These are phyloP conservation scores for Synergus itoensis DNA, from an alignment of 2,888 invertebrate genomes.

Conservation along the genomic window DNA sequence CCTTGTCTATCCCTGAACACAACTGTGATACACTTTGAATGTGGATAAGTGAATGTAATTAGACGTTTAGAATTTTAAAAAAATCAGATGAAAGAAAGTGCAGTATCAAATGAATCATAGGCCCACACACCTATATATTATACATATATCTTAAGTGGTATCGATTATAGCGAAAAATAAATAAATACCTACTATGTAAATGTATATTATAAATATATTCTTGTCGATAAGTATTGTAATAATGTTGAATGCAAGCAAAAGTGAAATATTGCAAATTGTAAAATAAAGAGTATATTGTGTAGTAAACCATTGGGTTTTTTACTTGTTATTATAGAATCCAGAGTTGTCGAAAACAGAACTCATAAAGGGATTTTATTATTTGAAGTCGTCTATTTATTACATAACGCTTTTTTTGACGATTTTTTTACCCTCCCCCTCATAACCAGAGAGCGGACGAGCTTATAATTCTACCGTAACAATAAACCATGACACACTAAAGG, in stretches of 20 bases:
- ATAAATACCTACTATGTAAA: conserved; percentile 71
- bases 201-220: conserved; percentile 76
- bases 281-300: conserved; percentile 76
- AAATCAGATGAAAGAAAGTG: conserved; percentile 59
- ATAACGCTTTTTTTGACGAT: too few relatives aligned
- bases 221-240: conserved; percentile 72
- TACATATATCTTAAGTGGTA: conserved; percentile 66
- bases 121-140: conserved; percentile 61
- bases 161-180: conserved; percentile 64
- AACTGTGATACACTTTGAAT: conserved; percentile 77
- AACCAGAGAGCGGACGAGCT: too few relatives aligned
- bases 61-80: conserved; percentile 70
- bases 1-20: conserved; percentile 72
- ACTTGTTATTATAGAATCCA: conserved; percentile 31
- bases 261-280: conserved; percentile 72
- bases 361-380: too few relatives aligned
- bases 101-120: conserved; percentile 68
- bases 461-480: too few relatives aligned
- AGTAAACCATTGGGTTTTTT: conserved; percentile 52
- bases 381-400: too few relatives aligned
- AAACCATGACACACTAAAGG: too few relatives aligned
- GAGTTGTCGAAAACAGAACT: background rate
- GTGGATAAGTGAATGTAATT: conserved; percentile 69
- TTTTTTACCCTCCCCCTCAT: too few relatives aligned
- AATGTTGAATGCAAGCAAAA: conserved; percentile 67